Evolutionary conservation across 2,888 invertebrate genomes (phyloP).

Genomic region (Mythimna albipuncta): DNA sequence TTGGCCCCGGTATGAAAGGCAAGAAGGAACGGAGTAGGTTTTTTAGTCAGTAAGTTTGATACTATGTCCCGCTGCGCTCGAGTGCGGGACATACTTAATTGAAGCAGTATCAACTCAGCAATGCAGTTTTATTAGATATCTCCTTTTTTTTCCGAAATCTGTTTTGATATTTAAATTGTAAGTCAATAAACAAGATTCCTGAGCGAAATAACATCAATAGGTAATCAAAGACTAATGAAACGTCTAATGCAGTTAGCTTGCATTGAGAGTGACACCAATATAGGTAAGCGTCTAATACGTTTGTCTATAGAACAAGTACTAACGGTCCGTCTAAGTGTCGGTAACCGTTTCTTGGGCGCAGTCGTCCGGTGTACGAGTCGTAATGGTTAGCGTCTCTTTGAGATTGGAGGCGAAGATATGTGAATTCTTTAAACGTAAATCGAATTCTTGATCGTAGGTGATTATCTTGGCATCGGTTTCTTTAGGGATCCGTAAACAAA

Average conservation of each 20-base stretch:
- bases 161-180: too few species aligned
- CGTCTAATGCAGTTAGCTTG: slow-evolving; percentile 9
- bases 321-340: slow-evolving; percentile 45
- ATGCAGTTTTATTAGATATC: too few species aligned
- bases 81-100: too few species aligned
- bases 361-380: background rate
- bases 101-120: too few species aligned
- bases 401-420: slow-evolving; percentile 51
- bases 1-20: too few species aligned
- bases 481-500: background rate
- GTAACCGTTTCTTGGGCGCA: slow-evolving; percentile 35
- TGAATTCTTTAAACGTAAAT: slow-evolving; percentile 33
- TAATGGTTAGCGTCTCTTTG: background rate
- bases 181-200: background rate
- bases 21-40: too few species aligned
- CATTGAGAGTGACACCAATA: slow-evolving; percentile 14
- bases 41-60: too few species aligned
- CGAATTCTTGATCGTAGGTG: slow-evolving; percentile 11
- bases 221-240: too few species aligned
- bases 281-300: background rate
- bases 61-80: too few species aligned
- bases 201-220: background rate
- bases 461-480: slow-evolving; percentile 25
- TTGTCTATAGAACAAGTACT: slow-evolving; percentile 48
- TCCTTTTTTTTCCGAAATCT: too few species aligned